phyloP scores from a whole-genome alignment of 1,140 invertebrate species.

The Drosophila hydei region DNA sequence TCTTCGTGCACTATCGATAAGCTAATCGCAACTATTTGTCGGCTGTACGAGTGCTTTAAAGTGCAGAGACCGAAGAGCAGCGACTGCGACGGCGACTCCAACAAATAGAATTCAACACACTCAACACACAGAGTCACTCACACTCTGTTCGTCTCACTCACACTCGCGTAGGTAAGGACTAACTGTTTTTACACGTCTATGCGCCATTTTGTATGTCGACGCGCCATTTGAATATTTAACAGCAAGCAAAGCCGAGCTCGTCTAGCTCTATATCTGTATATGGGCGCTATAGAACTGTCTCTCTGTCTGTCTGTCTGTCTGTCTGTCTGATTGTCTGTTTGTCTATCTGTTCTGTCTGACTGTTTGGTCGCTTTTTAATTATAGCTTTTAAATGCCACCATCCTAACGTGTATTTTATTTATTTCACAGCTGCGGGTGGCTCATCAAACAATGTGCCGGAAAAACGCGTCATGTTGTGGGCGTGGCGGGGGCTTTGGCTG shows the following conservation, averaged over 20 bases:
- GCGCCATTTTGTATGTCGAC: conserved; percentile 75
- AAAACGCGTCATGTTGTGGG: conserved; percentile 69
- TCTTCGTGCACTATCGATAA: conserved; percentile 11
- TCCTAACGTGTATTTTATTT: conserved; percentile 81
- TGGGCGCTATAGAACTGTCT: conserved; percentile 18
- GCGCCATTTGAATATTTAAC: conserved; percentile 77
- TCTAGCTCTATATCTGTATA: conserved; percentile 51
- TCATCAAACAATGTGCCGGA: conserved; percentile 79
- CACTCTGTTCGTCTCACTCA: neutral
- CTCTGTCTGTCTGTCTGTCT: conserved; percentile 14
- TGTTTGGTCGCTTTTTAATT: conserved; percentile 80
- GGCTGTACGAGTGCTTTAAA: conserved; percentile 62
- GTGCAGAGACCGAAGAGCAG: conserved; percentile 37
- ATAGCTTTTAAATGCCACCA: conserved; percentile 77
- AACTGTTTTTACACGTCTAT: conserved; percentile 70
- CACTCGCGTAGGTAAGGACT: conserved; percentile 4
- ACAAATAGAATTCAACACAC: conserved; percentile 48
- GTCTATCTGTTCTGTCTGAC: conserved; percentile 20
- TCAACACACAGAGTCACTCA: conserved; percentile 19
- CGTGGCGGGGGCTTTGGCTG: conserved; percentile 6
- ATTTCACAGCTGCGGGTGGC: conserved; percentile 75
- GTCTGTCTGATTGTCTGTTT: conserved; percentile 15
- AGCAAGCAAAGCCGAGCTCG: conserved; percentile 42
- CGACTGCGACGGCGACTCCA: conserved; percentile 31
- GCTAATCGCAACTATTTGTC: conserved; percentile 51